Conservation (phyloP, 2,797 vertebrate genomes). For the Limnodromus scolopaceus region DNA sequence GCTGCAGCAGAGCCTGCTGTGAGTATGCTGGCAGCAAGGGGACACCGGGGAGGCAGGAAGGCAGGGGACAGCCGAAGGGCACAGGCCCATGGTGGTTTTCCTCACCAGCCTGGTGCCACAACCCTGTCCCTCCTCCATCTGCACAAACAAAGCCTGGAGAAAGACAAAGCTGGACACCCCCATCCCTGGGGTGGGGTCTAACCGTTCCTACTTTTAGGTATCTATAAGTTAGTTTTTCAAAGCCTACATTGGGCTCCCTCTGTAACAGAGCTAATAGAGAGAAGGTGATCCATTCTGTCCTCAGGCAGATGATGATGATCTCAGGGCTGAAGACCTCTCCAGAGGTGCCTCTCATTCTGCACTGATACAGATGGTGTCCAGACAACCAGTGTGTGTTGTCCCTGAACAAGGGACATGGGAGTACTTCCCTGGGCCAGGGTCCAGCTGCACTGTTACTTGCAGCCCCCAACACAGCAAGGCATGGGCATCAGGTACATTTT, state of each 20-base stretch:
- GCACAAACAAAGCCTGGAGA: not conserved
- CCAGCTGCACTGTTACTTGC: not conserved
- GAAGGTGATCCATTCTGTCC: not conserved
- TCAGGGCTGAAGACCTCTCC: not conserved
- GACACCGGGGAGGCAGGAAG: not conserved
- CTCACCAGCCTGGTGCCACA: not conserved
- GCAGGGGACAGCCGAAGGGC: not conserved
- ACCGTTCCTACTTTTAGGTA: not conserved
- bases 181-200: not conserved
- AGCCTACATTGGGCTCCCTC: not conserved
- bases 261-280: not conserved
- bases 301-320: not conserved
- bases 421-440: not conserved
- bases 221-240: not conserved
- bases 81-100: not conserved
- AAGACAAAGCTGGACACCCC: not conserved
- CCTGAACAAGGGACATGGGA: not conserved
- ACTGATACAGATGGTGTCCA: accelerated
- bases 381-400: not conserved
- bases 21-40: not conserved
- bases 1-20: not conserved
- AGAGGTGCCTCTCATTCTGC: not conserved
- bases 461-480: not conserved
- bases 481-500: not conserved
- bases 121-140: not conserved